A percentile compares a stretch with the other conserved stretches of the same genome.
Evolutionary conservation across 2,888 invertebrate genomes (phyloP).

Genomic region (Rhaphigaster nebulosa): DNA sequence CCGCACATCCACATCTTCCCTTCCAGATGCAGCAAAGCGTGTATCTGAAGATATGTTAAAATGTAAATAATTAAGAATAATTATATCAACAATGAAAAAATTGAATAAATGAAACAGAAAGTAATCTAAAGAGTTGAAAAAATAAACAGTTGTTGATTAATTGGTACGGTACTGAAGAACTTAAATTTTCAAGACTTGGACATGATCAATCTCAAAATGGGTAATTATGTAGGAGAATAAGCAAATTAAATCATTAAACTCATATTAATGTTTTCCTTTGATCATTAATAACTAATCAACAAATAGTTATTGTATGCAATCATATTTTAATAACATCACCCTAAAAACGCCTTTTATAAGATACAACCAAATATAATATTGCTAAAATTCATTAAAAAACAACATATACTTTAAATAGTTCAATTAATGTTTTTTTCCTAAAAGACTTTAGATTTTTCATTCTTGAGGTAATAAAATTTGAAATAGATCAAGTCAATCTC

Average conservation of each 20-base stretch:
- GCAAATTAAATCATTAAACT: too few species aligned
- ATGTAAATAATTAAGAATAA: background rate
- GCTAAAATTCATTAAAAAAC: too few species aligned
- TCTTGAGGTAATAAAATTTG: too few species aligned
- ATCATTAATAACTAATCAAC: too few species aligned
- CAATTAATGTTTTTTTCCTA: too few species aligned
- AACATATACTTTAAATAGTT: too few species aligned
- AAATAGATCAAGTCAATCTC: too few species aligned
- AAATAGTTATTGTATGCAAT: too few species aligned
- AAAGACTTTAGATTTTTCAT: too few species aligned
- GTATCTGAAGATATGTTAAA: conserved; percentile 4
- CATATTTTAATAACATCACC: too few species aligned
- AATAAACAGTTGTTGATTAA: background rate
- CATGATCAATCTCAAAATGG: background rate
- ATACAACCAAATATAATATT: too few species aligned
- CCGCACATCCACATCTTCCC: conserved; percentile 97
- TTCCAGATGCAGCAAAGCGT: conserved; percentile 88
- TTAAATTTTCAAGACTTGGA: background rate
- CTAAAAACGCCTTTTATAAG: too few species aligned
- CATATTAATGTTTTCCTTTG: background rate
- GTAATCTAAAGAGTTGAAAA: background rate
- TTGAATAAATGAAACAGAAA: background rate
- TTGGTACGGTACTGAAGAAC: background rate
- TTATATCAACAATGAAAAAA: background rate
- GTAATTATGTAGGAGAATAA: background rate